Evolutionary conservation across 1,140 invertebrate species (phyloP), one percentile per base, ranked within the genome.

Genomic region (Pseudoatta argentina): DNA sequence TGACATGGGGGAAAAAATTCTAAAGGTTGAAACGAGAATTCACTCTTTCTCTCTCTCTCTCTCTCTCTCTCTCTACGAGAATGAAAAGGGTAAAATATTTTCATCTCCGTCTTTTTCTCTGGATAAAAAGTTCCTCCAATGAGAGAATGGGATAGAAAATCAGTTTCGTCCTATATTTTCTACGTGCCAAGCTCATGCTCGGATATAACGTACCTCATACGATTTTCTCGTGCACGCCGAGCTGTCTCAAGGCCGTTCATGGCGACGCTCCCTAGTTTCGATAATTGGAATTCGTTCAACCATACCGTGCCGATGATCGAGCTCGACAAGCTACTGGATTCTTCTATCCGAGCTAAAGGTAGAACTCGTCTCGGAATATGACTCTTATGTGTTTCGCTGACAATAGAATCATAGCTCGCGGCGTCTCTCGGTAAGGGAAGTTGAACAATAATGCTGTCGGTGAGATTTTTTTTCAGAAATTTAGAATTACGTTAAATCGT

Each of bases 281-380:
- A 82, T 92, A 91, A 92, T 91, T 91, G 87, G 88, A 90, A 91
- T 91, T 82, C 78, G 73, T 86, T 87, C 75, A 69, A 67, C 72
- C 86, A 81, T 90, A 82, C 77, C 53, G 66, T 57, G 34, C 66
- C 61, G 76, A 82, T 89, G 88, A 92, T 91, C 86, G 86, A 82
- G 82, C 30, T 79, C 88, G 87, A 87, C 89, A 89, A 90, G 57
- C 69, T 61, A 71, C 71, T 27, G 83, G 61, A 61, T 72, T 72
- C 77, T 88, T 88, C 63, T 48, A 21, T 21, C 21, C 79, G 21
- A 27, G 55, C 39, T 59, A 18, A 61, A 75, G 16, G 12, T 53
- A 51, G 12, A n/a, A 69, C 55, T 51, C 55, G 16, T 39, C 34
- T 51, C 34, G 55, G 4, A 27, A 81, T 27, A 57, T 81, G 64